Percentiles rank a stretch among this genome's conserved stretches.
Evolutionary conservation across 2,797 vertebrate species (phyloP).

Genomic region (Chaunax sp.): DNA sequence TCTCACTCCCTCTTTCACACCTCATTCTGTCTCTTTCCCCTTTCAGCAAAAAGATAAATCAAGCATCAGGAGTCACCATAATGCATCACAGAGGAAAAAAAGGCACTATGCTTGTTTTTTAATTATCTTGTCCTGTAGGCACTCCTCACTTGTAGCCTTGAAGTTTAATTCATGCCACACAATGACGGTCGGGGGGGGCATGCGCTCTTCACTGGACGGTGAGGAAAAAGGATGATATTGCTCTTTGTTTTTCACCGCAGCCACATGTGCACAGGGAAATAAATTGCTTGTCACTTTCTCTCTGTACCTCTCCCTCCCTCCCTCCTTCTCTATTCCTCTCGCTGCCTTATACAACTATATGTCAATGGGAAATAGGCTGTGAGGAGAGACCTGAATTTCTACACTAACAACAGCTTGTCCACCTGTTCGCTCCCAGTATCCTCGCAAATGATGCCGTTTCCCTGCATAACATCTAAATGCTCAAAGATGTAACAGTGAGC

Average conservation of each 20-base stretch:
- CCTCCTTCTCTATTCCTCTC: constrained; percentile 16
- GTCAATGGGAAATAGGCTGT: constrained; percentile 52
- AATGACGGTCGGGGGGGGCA: constrained; percentile 41
- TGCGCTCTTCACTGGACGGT: constrained; percentile 44
- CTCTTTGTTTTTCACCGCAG: constrained; percentile 33
- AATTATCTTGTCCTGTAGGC: constrained; percentile 41
- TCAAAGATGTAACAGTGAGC: constrained; percentile 2
- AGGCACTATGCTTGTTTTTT: constrained; percentile 39
- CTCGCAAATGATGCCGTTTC: constrained; percentile 54
- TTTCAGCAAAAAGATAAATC: constrained; percentile 49
- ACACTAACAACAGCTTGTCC: constrained; percentile 75
- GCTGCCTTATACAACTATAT: constrained; percentile 41
- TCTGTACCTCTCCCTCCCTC: constrained; percentile 36
- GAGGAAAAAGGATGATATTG: constrained; percentile 59
- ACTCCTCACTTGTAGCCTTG: constrained; percentile 62
- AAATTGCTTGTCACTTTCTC: constrained; percentile 68
- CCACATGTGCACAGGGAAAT: constrained; percentile 57
- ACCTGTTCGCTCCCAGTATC: constrained; percentile 80
- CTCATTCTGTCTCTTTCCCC: constrained; percentile 53
- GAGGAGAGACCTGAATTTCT: constrained; percentile 66
- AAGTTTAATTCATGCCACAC: constrained; percentile 59
- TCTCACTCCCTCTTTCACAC: constrained; percentile 41
- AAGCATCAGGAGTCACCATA: constrained; percentile 29
- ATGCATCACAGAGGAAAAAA: constrained; percentile 26
- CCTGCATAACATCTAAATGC: constrained; percentile 32